Evolutionary conservation across 2,888 invertebrate genomes (phyloP).

Genomic region (Microctonus aethiopoides): DNA sequence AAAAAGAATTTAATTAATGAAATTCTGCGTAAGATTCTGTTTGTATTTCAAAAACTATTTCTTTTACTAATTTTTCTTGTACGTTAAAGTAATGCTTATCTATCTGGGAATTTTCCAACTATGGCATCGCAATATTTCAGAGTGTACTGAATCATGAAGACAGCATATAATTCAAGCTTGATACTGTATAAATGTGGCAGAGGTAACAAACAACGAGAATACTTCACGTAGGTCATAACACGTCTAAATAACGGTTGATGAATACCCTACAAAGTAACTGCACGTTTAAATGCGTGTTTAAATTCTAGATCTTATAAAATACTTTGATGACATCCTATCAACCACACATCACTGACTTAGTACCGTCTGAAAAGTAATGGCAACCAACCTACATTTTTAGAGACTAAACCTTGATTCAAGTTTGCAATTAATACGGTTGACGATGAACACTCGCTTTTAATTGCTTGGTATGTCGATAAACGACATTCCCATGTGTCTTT

Average conservation of each 20-base stretch:
- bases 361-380: not conserved
- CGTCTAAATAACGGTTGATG: not conserved
- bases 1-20: no score
- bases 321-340: not conserved
- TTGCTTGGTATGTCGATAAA: constrained; percentile 1
- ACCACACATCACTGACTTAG: not conserved
- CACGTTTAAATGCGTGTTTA: not conserved
- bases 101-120: no score
- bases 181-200: not conserved
- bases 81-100: no score
- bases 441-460: not conserved
- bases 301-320: not conserved
- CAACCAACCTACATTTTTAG: not conserved
- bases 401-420: not conserved
- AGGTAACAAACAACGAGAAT: not conserved
- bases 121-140: no score
- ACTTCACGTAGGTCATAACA: not conserved
- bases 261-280: not conserved
- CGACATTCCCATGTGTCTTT: constrained; percentile 1
- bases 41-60: no score
- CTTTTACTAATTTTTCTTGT: no score
- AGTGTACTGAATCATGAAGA: not conserved
- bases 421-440: not conserved
- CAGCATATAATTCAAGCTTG: not conserved
- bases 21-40: no score